Conservation (phyloP, 2,797 vertebrate species). For the Lemur catta region DNA sequence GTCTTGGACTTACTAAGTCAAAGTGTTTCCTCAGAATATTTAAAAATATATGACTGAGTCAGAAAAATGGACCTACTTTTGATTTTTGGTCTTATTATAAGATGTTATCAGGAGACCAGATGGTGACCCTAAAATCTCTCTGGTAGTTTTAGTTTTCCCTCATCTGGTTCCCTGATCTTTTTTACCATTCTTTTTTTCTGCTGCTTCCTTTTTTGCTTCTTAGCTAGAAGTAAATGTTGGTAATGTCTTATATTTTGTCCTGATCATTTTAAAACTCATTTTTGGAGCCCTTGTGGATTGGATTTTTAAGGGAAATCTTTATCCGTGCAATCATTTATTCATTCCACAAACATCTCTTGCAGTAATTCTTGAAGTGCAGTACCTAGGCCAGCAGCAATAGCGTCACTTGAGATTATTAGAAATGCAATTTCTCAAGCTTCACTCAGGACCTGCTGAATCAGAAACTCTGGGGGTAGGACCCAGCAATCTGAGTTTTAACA, state of each 20-base stretch:
- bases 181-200: neutral
- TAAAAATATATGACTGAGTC: neutral
- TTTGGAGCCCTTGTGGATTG: neutral
- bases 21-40: constrained; percentile 18
- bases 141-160: neutral
- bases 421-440: neutral
- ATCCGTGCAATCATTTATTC: neutral
- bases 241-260: neutral
- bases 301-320: neutral
- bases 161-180: neutral
- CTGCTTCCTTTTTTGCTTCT: neutral
- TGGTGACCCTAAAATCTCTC: neutral
- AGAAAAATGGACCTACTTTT: constrained; percentile 38
- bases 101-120: neutral
- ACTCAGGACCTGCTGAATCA: neutral
- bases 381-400: too few species aligned
- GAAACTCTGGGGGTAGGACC: neutral
- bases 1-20: neutral
- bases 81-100: neutral
- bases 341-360: neutral
- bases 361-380: neutral
- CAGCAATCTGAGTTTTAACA: neutral
- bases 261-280: neutral
- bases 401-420: neutral
- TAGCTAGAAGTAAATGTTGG: neutral